phyloP scores from a whole-genome alignment of 2,888 invertebrate species.

The Beris chalybata region DNA sequence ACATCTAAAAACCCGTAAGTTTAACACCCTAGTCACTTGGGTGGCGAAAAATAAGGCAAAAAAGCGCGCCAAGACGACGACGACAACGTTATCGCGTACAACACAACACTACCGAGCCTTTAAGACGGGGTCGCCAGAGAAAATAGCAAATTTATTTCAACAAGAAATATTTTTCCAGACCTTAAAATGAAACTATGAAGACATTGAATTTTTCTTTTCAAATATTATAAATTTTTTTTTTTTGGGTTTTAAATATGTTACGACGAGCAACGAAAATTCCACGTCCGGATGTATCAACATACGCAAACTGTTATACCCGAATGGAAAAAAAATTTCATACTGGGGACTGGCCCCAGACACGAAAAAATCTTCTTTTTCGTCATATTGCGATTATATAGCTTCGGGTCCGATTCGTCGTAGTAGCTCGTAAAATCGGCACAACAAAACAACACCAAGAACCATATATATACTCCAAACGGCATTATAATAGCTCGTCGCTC shows the following conservation, averaged over 20 bases:
- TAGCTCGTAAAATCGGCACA: not conserved
- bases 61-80: constrained; percentile 21
- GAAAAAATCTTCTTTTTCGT: constrained; percentile 17
- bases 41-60: not conserved
- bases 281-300: constrained; percentile 29
- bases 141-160: no score
- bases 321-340: constrained; percentile 9
- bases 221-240: constrained; percentile 7
- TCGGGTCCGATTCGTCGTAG: constrained; percentile 17
- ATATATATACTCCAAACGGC: not conserved
- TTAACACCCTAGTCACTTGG: no score
- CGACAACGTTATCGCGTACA: not conserved
- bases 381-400: constrained; percentile 2
- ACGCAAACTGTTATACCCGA: constrained; percentile 27
- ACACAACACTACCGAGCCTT: not conserved
- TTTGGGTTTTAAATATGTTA: constrained; percentile 8
- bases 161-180: no score
- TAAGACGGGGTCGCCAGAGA: not conserved
- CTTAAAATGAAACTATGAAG: not conserved
- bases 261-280: constrained; percentile 22
- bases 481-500: not conserved
- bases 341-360: constrained; percentile 21
- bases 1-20: no score
- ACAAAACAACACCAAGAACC: not conserved
- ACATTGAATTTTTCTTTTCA: not conserved